Evolutionary conservation across 2,113 vertebrate species (phyloP), one percentile per base, ranked within the genome.

Genomic region (Corythaixoides concolor): DNA sequence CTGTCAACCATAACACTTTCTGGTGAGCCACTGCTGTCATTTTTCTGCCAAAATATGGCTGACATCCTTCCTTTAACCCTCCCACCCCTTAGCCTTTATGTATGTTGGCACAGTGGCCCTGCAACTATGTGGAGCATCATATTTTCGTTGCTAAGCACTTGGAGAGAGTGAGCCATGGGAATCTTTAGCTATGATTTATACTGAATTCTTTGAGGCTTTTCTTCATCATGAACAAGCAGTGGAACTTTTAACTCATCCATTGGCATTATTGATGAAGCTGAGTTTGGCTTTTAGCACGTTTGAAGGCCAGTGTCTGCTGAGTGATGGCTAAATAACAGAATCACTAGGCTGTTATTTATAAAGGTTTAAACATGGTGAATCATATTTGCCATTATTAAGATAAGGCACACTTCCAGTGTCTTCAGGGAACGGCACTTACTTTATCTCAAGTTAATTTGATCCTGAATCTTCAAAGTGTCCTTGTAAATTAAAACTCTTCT

Each of bases 171-270:
- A 84, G 84, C 77, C 87, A 90, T 45, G 85, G 62, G 59, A 86
- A 88, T 77, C 27, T 72, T 87, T 60, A 88, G 16, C 62, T 89
- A 15, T 92, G 87, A 94, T 89, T 68, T 95, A 56, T 85, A 83
- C 39, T 73, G 94, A 92, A 89, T 85, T 82, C 63, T 95, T 80
- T 88, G 92, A 94, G 75, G 78, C 70, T 94, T 96, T 96, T 11
- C 69, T 73, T 73, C 69, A 64, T 33, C 49, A 13, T 33, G 74
- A 91, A 89, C 43, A 72, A 94, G 37, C 39, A 86, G 50, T 82
- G 76, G 70, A 78, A 60, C 53, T 79, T 96, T 94, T 83, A 93
- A 62, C 93, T 96, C 93, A 90, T 88, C 85, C 68, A 43, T n/a
- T 88, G 79, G 58, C 32, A 55, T 90, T 77, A 76, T 12, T 74